These are phyloP conservation scores for Nautilus pompilius DNA, from an alignment of 1,140 invertebrate genomes.

Conservation along the genomic window DNA sequence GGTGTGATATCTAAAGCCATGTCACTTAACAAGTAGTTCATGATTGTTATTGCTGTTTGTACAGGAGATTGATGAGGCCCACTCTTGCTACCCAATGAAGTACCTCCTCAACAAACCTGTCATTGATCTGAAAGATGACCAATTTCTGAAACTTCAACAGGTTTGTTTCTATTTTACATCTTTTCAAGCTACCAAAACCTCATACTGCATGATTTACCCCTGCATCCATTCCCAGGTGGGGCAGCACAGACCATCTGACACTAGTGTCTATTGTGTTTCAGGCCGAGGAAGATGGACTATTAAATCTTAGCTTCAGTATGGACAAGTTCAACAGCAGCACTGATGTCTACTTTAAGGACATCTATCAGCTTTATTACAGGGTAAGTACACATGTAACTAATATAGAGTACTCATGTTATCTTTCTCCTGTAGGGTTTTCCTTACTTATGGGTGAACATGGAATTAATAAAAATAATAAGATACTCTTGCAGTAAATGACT, in stretches of 20 bases:
- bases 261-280: conserved; percentile 13
- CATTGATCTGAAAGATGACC: conserved; percentile 81
- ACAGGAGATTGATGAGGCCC: conserved; percentile 75
- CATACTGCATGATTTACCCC: neutral
- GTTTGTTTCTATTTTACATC: conserved; percentile 18
- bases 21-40: too few species aligned
- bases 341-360: conserved; percentile 80
- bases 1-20: too few species aligned
- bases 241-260: neutral
- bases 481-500: too few species aligned
- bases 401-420: too few species aligned
- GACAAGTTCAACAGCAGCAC: conserved; percentile 64
- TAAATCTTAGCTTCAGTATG: conserved; percentile 60
- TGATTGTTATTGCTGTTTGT: too few species aligned
- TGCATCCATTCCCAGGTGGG: neutral
- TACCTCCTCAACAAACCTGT: conserved; percentile 96
- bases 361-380: conserved; percentile 83
- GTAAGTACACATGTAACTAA: conserved; percentile 50
- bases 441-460: too few species aligned
- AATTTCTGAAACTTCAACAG: conserved; percentile 67
- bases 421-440: too few species aligned
- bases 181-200: neutral
- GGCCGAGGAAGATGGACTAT: conserved; percentile 82
- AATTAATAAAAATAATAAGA: too few species aligned
- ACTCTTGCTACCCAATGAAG: conserved; percentile 81